phyloP scores from a whole-genome alignment of 2,113 vertebrate genomes.

The Callaeas wilsoni region DNA sequence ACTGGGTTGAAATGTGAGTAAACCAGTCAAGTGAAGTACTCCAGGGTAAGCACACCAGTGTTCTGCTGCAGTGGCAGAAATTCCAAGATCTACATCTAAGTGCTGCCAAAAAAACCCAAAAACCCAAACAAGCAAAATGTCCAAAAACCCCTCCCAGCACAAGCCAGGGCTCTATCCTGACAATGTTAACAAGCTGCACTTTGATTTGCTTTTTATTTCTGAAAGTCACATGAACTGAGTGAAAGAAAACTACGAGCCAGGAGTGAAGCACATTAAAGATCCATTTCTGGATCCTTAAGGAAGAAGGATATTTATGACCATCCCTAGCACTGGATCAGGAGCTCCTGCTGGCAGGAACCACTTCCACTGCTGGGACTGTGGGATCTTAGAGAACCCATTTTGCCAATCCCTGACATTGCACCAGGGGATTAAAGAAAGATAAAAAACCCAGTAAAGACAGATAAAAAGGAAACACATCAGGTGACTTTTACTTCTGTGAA shows the following conservation, averaged over 20 bases:
- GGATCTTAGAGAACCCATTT: neutral
- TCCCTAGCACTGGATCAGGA: neutral
- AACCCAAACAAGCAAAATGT: neutral
- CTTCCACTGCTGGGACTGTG: neutral
- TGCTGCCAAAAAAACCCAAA: neutral
- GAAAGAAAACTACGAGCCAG: neutral
- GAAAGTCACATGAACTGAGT: neutral
- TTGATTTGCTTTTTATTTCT: neutral
- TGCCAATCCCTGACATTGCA: neutral
- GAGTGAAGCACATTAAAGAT: neutral
- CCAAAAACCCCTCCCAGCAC: neutral
- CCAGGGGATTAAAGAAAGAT: neutral
- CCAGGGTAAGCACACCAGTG: neutral
- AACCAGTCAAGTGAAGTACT: neutral
- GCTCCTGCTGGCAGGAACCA: neutral
- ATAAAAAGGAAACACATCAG: neutral
- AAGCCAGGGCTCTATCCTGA: neutral
- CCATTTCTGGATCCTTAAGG: neutral
- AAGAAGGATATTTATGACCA: neutral
- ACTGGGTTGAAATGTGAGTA: accelerated
- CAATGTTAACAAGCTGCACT: neutral
- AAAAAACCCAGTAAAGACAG: neutral
- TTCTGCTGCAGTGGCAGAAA: neutral
- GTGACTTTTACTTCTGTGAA: neutral
- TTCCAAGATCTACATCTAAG: neutral